Evolutionary conservation across 2,113 vertebrate species (phyloP).

Genomic region (Leptobrachium leishanense): DNA sequence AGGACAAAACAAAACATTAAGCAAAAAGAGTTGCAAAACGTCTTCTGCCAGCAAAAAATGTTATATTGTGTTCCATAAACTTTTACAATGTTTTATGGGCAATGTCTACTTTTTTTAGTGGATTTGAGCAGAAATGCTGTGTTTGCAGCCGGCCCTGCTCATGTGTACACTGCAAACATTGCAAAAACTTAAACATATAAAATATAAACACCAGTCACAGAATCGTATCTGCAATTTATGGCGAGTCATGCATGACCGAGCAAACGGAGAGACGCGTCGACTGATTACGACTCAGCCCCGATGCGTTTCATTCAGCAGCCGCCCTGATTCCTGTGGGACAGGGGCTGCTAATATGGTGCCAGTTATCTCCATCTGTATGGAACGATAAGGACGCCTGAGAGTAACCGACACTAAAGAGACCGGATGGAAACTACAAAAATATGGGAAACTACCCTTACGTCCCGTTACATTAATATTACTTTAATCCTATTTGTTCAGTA

Average conservation of each 20-base stretch:
- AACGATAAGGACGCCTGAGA: too few species aligned
- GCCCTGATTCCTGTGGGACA: neutral
- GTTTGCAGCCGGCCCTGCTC: constrained; percentile 6
- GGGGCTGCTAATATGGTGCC: neutral
- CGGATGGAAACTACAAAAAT: too few species aligned
- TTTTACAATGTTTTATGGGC: constrained; percentile 40
- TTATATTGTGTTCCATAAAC: constrained; percentile 37
- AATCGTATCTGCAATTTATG: constrained; percentile 7
- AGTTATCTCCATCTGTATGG: too few species aligned
- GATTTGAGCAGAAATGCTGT: constrained; percentile 24
- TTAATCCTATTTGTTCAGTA: too few species aligned
- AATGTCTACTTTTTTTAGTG: constrained; percentile 14
- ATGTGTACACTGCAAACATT: constrained; percentile 16
- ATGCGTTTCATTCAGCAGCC: neutral
- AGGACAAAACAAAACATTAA: neutral
- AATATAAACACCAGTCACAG: constrained; percentile 7
- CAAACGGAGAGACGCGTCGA: neutral
- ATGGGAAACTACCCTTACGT: too few species aligned
- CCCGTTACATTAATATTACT: too few species aligned
- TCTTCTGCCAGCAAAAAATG: constrained; percentile 31
- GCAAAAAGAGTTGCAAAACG: constrained; percentile 12
- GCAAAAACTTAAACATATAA: constrained; percentile 23
- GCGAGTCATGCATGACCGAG: neutral
- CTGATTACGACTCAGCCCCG: neutral
- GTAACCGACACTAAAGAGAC: too few species aligned